These are phyloP conservation scores for Diarsia dahlii DNA, from an alignment of 2,888 invertebrate species.

Conservation along the genomic window DNA sequence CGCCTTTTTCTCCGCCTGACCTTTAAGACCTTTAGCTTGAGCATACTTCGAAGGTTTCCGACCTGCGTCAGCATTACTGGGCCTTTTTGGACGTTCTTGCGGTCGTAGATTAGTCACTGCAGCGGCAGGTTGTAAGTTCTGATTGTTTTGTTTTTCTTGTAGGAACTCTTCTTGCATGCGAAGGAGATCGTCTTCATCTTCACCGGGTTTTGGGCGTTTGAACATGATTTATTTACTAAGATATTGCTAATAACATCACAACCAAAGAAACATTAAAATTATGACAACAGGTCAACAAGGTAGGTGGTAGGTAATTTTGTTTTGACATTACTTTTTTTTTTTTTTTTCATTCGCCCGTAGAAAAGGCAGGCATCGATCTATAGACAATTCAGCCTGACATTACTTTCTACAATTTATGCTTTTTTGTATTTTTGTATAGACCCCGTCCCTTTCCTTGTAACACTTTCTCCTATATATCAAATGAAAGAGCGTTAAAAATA, in stretches of 20 bases:
- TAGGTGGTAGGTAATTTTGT: not conserved
- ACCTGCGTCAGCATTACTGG: conserved; percentile 60
- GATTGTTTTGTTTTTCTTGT: conserved; percentile 90
- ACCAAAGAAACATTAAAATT: not conserved
- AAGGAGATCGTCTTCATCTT: conserved; percentile 94
- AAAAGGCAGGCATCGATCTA: no score
- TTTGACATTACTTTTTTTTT: conserved; percentile 1
- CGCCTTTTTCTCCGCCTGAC: conserved; percentile 83
- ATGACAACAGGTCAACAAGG: not conserved
- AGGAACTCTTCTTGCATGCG: conserved; percentile 94
- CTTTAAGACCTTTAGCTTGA: conserved; percentile 80
- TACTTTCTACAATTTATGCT: no score
- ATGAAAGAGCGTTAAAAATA: no score
- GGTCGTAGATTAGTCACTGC: conserved; percentile 88
- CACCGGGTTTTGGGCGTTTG: conserved; percentile 92
- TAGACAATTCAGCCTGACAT: no score
- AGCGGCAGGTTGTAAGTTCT: conserved; percentile 91
- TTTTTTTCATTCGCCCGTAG: no score
- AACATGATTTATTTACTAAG: conserved; percentile 85
- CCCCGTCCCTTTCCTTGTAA: no score
- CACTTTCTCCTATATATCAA: no score
- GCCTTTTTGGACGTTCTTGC: conserved; percentile 74
- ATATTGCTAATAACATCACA: conserved; percentile 1
- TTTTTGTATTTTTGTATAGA: no score
- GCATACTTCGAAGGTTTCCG: conserved; percentile 87